Base-by-base conservation (phyloP, 2,888 invertebrate genomes). In the Machimus atricapillus region DNA sequence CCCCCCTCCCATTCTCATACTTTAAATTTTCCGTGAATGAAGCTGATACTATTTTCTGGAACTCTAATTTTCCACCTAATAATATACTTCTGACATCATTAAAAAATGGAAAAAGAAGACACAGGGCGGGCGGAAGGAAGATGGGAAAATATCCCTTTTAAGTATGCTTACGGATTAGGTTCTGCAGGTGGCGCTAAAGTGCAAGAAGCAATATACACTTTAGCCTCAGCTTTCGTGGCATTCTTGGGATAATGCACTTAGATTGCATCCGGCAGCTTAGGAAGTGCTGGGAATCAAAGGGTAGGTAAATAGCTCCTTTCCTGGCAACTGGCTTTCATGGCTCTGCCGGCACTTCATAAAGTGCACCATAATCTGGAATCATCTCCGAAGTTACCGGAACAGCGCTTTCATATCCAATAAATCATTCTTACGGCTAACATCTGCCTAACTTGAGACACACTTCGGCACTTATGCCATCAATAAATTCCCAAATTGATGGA, bases 401-500 rank as follows among this genome's bases (percentile, higher is more conserved):
- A 40, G 8, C 16, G 43, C 23, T 16, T 81, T 81, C 56, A 46
- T 81, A 12, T 14, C 27, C 81, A 81, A 43, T 81, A 81, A 81
- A 81, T 81, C 81, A 81, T 81, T 56, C 31, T 34, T 56, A 81
- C 27, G 46, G 81, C 81, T 23, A 81, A 34, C 81, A 81, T 81
- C 81, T 81, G 81, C 81, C 81, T 52, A 56, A 81, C 31, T 81
- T 52, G 81, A 81, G 81, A 81, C 52, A 31, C n/a, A 31, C 43
- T 46, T 81, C 56, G 27, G 19, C 23, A 27, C 52, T 56, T 31
- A 52, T 7, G 23, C 81, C 81, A 34, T 81, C 81, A 81, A 81
- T 81, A 81, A 81, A 31, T 81, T 27, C 81, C 34, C 56, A 56
- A 81, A 81, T 81, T 81, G 81, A 81, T 52, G 81, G 52, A 81